Evolutionary conservation across 2,113 vertebrate species (phyloP), one percentile per base, ranked within the genome.

Genomic region (Thamnaconus septentrionalis): DNA sequence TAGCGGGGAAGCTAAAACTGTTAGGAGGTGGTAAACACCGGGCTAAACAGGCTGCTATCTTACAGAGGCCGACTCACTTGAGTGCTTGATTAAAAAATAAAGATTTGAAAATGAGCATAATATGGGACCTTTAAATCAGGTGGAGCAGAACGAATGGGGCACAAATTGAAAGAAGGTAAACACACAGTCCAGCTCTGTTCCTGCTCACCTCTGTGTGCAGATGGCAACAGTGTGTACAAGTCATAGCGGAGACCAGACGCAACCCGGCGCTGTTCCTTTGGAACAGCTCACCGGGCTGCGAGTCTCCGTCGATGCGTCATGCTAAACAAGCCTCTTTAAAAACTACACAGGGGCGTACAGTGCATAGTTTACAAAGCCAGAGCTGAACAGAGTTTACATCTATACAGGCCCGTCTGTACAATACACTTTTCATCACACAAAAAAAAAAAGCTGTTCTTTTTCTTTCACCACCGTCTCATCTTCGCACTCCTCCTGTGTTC

Each of bases 321-420:
- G 91, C 91, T 78, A 60, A 82, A 75, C 68, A 82, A 74, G 66
- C 79, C 76, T 83, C 76, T 73, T 87, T 42, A 64, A 31, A 31
- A 61, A 73, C 73, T 77, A 69, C 59, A 83, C 81, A 50, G 82
- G 82, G 84, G 89, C 90, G 87, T 91, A 92, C 90, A 92, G 89
- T 93, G 92, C 92, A 93, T 92, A 93, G 92, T 91, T 93, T 92
- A 92, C 91, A 88, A 87, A 92, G 90, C 88, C 87, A 70, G 75
- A 88, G 81, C 74, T 71, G 62, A 83, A 62, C 58, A 71, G 81
- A 75, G 76, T 78, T 85, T 69, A 82, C 71, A 85, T 83, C 60
- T 81, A 87, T 86, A 85, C 84, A 87, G 71, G 78, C 64, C 66
- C 68, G 84, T 73, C 66, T 86, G 88, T 78, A 85, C 72, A 82